Base-by-base conservation (phyloP, 2,888 invertebrate genomes). In the Oxycera nigricornis region DNA sequence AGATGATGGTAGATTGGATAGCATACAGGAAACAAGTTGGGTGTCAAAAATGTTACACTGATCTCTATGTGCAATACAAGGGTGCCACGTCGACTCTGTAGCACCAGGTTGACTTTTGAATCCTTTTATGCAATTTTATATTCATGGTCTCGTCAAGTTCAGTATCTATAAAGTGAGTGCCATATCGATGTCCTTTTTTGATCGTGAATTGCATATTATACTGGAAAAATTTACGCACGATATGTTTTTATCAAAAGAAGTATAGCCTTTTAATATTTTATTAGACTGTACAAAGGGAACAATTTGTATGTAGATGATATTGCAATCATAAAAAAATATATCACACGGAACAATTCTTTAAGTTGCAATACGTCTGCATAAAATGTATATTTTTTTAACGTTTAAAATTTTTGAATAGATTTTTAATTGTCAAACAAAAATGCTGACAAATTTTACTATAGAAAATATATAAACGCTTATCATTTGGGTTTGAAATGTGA, bases 1-100 rank as follows among this genome's bases (percentile, higher is more conserved):
- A 22, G 24, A 41, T 41, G 14, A 11, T n/a, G n/a, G n/a, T 30
- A 39, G 30, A 28, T 68, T 46, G 50, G 4, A 50, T 20, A 31
- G 70, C 31, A 70, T 55, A 52, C 41, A 41, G 26, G 67, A 22
- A 68, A 55, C 55, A 55, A 70, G 55, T 70, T 20, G 20, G 22
- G 70, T 70, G 70, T 70, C 70, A 70, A 70, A 70, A 70, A 55
- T 31, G 70, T 52, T 46, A 70, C 52, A 70, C 11, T 31, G 70
- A 55, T 52, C 31, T 30, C 70, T 31, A 1, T 41, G 41, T n/a
- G 30, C 26, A 59, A n/a, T 11, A 24, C 41, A 67, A 67, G 41
- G 50, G 30, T 28, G 50, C n/a, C 39, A 31, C 20, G 26, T 1
- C 50, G 28, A 28, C 46, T 14, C 31, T 35, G 70, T 30, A 55